A percentile compares a stretch with the other conserved stretches of the same genome.
Evolutionary conservation across 2,888 invertebrate species (phyloP).

Genomic region (Drepana falcataria): DNA sequence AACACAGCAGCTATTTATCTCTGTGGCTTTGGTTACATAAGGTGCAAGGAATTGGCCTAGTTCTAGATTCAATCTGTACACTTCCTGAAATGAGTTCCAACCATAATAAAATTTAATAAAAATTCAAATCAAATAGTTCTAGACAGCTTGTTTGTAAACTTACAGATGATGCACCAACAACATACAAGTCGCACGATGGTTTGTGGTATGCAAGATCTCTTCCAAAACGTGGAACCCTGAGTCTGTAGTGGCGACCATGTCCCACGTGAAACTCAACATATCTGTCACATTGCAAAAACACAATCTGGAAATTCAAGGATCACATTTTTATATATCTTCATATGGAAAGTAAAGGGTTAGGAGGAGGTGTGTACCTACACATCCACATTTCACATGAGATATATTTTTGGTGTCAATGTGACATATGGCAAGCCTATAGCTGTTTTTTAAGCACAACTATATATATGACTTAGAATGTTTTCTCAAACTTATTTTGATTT

Average conservation of each 20-base stretch:
- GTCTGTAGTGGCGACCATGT: constrained; percentile 92
- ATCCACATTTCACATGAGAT: too few species aligned
- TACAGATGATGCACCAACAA: constrained; percentile 92
- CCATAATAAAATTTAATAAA: neutral
- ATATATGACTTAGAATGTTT: too few species aligned
- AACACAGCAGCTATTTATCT: constrained; percentile 90
- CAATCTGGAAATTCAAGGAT: constrained; percentile 80
- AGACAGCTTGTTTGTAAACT: constrained; percentile 20
- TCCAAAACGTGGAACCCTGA: constrained; percentile 96
- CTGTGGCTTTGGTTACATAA: constrained; percentile 84
- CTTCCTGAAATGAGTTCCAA: constrained; percentile 81
- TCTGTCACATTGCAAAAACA: constrained; percentile 89
- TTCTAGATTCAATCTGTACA: constrained; percentile 96
- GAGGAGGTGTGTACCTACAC: too few species aligned
- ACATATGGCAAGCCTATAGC: too few species aligned
- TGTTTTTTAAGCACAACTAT: too few species aligned
- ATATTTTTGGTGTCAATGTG: too few species aligned
- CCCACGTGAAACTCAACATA: constrained; percentile 97
- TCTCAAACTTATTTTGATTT: too few species aligned
- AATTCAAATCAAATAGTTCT: too few species aligned
- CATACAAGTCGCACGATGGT: constrained; percentile 93
- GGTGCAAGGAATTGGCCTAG: constrained; percentile 96
- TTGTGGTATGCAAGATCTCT: constrained; percentile 94
- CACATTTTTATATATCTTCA: too few species aligned
- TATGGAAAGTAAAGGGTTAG: too few species aligned